These are phyloP conservation scores for Caenorhabditis drosophilae DNA, from an alignment of 2,888 invertebrate genomes.

Conservation along the genomic window DNA sequence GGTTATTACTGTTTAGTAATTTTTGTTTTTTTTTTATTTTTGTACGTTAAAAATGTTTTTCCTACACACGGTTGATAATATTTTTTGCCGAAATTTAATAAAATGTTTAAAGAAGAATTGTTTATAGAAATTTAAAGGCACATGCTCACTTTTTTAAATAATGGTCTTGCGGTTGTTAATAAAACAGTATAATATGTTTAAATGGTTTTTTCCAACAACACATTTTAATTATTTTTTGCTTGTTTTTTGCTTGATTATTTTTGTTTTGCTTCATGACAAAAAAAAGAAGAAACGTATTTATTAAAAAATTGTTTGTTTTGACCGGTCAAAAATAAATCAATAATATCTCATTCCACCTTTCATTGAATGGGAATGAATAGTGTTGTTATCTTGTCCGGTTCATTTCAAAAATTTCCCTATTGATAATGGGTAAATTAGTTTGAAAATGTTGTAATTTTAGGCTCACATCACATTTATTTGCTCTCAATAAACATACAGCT, in stretches of 20 bases:
- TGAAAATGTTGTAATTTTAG: no score
- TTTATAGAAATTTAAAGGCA: slow-evolving; percentile 3
- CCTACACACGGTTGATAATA: no score
- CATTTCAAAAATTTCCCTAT: no score
- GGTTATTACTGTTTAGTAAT: slow-evolving; percentile 17
- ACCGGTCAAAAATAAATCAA: no score
- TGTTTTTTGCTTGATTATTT: not conserved
- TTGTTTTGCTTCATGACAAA: not conserved
- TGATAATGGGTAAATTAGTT: no score
- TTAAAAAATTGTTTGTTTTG: not conserved
- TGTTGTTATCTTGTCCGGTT: no score
- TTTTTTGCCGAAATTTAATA: not conserved
- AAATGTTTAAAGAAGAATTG: not conserved
- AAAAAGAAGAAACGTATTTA: not conserved
- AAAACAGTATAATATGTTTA: not conserved
- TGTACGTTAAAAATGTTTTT: no score
- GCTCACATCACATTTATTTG: no score
- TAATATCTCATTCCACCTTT: no score
- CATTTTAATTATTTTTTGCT: not conserved
- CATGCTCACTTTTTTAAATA: not conserved
- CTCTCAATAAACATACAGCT: no score
- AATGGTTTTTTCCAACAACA: not conserved
- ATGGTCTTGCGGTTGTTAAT: no score
- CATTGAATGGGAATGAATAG: no score
- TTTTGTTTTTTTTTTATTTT: slow-evolving; percentile 2